Percentiles rank a stretch among this genome's conserved stretches.
These are phyloP conservation scores for Dicyrtomina minuta DNA, from an alignment of 2,888 invertebrate species.

Conservation along the genomic window DNA sequence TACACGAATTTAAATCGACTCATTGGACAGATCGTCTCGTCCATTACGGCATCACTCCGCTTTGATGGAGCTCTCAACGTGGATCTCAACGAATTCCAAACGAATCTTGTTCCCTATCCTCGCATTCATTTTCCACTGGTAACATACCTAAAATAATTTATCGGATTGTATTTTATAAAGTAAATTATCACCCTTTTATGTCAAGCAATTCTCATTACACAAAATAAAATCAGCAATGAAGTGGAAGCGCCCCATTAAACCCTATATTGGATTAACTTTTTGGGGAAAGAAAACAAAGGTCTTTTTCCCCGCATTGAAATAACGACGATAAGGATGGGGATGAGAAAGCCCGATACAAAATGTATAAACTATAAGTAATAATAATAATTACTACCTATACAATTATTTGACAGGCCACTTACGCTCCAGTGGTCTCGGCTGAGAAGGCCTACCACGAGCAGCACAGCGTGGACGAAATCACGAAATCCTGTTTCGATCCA, in stretches of 20 bases:
- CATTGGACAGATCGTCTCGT: slow-evolving; percentile 95
- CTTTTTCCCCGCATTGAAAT: too few relatives aligned
- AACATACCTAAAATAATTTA: too few relatives aligned
- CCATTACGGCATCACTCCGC: too few relatives aligned
- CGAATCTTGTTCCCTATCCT: slow-evolving; percentile 62
- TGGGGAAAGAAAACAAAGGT: too few relatives aligned
- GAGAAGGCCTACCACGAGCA: slow-evolving; percentile 82
- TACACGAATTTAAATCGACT: slow-evolving; percentile 95
- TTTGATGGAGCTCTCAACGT: slow-evolving; percentile 91
- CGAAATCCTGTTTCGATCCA: slow-evolving; percentile 93
- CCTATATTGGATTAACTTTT: too few relatives aligned
- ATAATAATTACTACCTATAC: background rate
- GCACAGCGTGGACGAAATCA: slow-evolving; percentile 69
- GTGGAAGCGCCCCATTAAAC: too few relatives aligned
- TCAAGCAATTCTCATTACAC: background rate
- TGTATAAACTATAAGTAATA: background rate
- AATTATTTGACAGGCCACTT: slow-evolving; percentile 42
- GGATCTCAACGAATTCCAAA: slow-evolving; percentile 92
- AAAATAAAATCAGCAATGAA: background rate
- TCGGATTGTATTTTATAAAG: background rate
- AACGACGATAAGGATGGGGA: too few relatives aligned
- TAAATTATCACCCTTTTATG: too few relatives aligned
- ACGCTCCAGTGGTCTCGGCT: slow-evolving; percentile 61
- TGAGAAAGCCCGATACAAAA: too few relatives aligned
- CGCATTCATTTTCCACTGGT: slow-evolving; percentile 62